phyloP scores from a whole-genome alignment of 2,797 vertebrate species.

The Enteromius mattozi region DNA sequence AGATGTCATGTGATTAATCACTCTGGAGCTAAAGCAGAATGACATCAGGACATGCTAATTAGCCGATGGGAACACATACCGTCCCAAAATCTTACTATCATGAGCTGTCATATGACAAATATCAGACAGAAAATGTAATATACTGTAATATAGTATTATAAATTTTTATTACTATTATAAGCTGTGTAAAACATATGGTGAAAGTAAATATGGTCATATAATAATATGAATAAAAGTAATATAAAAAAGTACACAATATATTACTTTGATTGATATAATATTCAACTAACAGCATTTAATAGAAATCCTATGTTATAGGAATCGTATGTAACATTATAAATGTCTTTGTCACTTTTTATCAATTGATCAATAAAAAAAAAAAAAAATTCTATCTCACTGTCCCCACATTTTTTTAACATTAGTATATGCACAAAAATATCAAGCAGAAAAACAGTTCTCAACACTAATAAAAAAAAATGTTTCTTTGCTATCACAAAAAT shows the following conservation, averaged over 20 bases:
- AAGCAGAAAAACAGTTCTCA: neutral
- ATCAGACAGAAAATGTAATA: neutral
- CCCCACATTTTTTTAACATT: no score
- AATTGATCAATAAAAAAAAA: neutral
- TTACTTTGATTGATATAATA: neutral
- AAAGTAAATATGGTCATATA: no score
- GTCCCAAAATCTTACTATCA: neutral
- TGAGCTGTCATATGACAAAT: neutral
- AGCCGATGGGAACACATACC: neutral
- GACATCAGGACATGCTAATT: neutral
- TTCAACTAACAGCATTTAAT: neutral
- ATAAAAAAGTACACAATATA: neutral
- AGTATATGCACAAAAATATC: no score
- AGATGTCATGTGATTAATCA: conserved; percentile 2
- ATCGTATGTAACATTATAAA: neutral
- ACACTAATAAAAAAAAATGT: neutral
- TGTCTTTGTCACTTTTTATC: neutral
- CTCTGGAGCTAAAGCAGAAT: neutral
- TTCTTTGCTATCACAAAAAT: neutral
- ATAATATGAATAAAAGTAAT: neutral
- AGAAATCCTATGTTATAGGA: neutral
- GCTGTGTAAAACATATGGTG: no score
- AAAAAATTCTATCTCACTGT: no score
- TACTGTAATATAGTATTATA: neutral
- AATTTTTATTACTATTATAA: no score